Base-by-base conservation (phyloP, 1,140 invertebrate species). In the Hyphantria cunea region DNA sequence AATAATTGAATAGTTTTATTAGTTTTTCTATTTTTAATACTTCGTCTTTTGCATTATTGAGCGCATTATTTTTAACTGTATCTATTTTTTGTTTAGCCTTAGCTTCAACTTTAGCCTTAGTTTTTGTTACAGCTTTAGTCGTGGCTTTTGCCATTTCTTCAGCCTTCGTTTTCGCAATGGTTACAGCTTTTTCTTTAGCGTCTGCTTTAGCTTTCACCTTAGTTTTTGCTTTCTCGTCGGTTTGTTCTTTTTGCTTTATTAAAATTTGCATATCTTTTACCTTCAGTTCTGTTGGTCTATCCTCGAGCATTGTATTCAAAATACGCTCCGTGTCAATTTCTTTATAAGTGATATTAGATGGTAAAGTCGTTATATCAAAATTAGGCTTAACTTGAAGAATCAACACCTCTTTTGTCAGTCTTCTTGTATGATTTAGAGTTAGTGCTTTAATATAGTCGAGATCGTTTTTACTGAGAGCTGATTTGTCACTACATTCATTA, bases 401-500 rank as follows among this genome's bases (percentile, higher is more conserved):
- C 8, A 39, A 10, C 37, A 39, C 8, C 8, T 39, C 37, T 39
- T 39, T 39, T 39, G 37, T 39, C 8, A 10, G 8, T 39, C 37
- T 39, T 39, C 8, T n/a, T n/a, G 8, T 39, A 2, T 2, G 8
- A 39, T n/a, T 39, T 3, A 10, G 37, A 44, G 13, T 58, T 17
- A 75, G 48, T 15, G 63, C 49, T 69, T 82, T 76, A 6, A 84
- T 54, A 25, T 70, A 71, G 12, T 80, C 63, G 12, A 85, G 68
- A 52, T 89, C 86, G 12, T 78, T 64, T 41, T 74, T 52, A 14
- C 33, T 62, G 11, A 87, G 64, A 2, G 66, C 53, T 33, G 67
- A 48, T 11, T 63, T 70, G 7, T 56, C 45, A 12, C 76, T n/a
- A 60, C 86, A 89, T 54, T 68, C 66, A 55, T 89, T 89, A 6